These are phyloP conservation scores for Gephyroberyx darwinii DNA, from an alignment of 2,797 vertebrate genomes.

Conservation along the genomic window DNA sequence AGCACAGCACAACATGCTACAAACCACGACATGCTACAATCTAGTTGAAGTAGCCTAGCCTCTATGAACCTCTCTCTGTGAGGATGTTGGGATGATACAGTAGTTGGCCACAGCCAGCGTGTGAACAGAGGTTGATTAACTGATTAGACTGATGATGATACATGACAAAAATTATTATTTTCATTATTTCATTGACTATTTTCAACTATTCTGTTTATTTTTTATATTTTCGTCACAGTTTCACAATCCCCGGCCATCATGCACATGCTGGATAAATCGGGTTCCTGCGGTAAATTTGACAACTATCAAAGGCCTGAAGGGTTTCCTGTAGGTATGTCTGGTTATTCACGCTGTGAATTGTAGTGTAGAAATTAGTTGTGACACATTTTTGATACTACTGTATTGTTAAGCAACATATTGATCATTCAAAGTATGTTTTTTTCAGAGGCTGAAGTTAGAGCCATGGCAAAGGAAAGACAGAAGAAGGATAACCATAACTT, in stretches of 20 bases:
- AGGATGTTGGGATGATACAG: background rate
- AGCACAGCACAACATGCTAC: background rate
- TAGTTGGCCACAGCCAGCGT: conserved; percentile 6
- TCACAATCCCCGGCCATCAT: conserved; percentile 83
- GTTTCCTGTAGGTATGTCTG: conserved; percentile 84
- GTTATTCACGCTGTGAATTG: conserved; percentile 19
- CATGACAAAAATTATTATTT: conserved; percentile 2
- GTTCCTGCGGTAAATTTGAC: conserved; percentile 84
- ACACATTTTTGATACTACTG: background rate
- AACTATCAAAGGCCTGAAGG: conserved; percentile 84
- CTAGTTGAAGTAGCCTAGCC: too few relatives aligned
- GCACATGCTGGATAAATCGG: conserved; percentile 86
- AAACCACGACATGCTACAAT: too few relatives aligned
- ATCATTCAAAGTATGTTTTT: conserved; percentile 18
- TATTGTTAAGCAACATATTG: background rate
- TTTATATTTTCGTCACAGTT: conserved; percentile 64
- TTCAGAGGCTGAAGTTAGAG: conserved; percentile 91
- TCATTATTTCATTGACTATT: background rate
- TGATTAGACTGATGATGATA: background rate
- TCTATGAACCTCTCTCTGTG: conserved; percentile 2
- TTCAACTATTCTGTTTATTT: conserved; percentile 25
- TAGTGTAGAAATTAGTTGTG: background rate
- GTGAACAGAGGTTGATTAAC: background rate
- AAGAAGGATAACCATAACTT: conserved; percentile 99
- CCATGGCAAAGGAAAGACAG: conserved; percentile 94